These are phyloP conservation scores for Bedellia somnulentella DNA, from an alignment of 2,888 invertebrate species.

Conservation along the genomic window DNA sequence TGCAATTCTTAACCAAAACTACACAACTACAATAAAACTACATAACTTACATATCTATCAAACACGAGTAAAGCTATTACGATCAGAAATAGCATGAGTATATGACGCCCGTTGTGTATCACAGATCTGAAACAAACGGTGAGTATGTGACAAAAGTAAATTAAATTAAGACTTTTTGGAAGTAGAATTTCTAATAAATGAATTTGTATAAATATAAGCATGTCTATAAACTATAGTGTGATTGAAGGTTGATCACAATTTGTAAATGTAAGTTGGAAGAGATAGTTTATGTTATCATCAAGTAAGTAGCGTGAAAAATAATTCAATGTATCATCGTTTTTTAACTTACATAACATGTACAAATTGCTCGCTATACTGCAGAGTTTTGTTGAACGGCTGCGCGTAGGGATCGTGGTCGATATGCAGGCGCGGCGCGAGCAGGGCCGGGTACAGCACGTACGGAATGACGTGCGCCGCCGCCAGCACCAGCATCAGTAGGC, in stretches of 20 bases:
- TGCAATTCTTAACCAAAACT: no score
- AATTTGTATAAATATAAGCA: no score
- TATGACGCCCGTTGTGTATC: constrained; percentile 32
- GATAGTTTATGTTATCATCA: no score
- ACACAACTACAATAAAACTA: constrained; percentile 10
- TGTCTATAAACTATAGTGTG: no score
- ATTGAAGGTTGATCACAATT: no score
- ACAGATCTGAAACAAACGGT: constrained; percentile 27
- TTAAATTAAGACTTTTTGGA: not conserved
- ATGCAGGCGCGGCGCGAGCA: constrained; percentile 14
- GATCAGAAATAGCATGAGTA: constrained; percentile 42
- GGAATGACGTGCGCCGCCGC: constrained; percentile 28
- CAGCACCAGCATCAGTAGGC: constrained; percentile 20
- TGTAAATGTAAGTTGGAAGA: no score
- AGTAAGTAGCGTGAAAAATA: no score
- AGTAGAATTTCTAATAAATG: no score
- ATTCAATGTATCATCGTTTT: no score
- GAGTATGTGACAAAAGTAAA: not conserved
- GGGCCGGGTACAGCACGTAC: constrained; percentile 11
- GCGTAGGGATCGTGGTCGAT: constrained; percentile 36
- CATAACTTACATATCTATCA: constrained; percentile 51
- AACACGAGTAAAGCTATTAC: constrained; percentile 33
- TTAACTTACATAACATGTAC: constrained; percentile 20
- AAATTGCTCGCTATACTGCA: constrained; percentile 19
- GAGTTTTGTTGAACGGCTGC: constrained; percentile 23